Evolutionary conservation across 2,797 vertebrate species (phyloP), one percentile per base, ranked within the genome.

Genomic region (Enteromius treurensis): DNA sequence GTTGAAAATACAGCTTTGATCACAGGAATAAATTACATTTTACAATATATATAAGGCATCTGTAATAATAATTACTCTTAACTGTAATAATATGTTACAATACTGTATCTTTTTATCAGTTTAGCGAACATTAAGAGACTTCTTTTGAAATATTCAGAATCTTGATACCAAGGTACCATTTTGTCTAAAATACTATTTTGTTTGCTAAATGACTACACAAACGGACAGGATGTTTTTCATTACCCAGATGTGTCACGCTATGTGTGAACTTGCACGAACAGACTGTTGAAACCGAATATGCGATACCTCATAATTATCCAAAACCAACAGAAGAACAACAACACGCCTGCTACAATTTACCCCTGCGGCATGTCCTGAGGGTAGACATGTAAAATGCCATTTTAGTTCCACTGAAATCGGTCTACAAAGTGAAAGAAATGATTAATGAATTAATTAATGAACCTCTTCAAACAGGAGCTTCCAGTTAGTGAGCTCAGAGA

Each of bases 381-480:
- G 60, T 51, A 67, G 29, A 53, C 40, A 47, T 71, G 79, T 81
- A 47, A 60, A 71, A 60, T 64, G 19, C 15, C 15, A 42, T 67
- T 82, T 75, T 14, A 53, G 71, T 40, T 67, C n/a, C n/a, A 67
- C 15, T 53, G n/a, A 82, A 76, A 67, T 67, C 15, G 4, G 60
- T 40, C 55, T 74, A 76, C 47, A 75, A 65, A 82, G 60, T 14
- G 1, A 29, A 65, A 42, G 29, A 53, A 62, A 34, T 49, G 55
- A 64, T 79, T 15, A 80, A 73, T 51, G 2, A 75, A 81, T 65
- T 13, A 53, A 82, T 76, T 67, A 82, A 76, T 26, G 45, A 67
- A 67, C 15, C 32, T 49, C 47, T 82, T 65, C 60, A 42, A 75
- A 82, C 29, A 62, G 23, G 42, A 74, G 40, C 69, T 58, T 79